A percentile compares a stretch with the other conserved stretches of the same genome.
These are phyloP conservation scores for Meliscaeva auricollis DNA, from an alignment of 2,888 invertebrate species.

Conservation along the genomic window DNA sequence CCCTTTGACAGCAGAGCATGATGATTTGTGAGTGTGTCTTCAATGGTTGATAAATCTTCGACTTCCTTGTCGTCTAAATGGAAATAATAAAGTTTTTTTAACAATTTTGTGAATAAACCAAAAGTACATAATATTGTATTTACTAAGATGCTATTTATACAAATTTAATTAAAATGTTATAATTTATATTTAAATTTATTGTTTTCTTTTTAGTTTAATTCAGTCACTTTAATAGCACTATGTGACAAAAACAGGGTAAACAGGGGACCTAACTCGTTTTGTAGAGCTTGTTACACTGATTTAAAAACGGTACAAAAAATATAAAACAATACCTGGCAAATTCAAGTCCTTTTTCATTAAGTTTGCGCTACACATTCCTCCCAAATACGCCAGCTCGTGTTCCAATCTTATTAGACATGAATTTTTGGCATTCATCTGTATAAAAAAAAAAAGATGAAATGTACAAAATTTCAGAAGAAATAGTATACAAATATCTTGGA, in stretches of 20 bases:
- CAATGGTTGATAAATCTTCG: conserved; percentile 89
- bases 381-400: conserved; percentile 94
- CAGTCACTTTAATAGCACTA: no score
- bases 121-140: conserved; percentile 43
- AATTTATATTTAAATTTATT: conserved; percentile 20
- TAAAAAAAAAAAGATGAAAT: background rate
- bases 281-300: no score
- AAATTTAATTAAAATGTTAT: conserved; percentile 44
- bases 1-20: conserved; percentile 93
- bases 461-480: background rate
- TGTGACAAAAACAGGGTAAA: no score
- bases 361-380: conserved; percentile 95
- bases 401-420: conserved; percentile 88
- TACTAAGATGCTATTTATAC: conserved; percentile 69
- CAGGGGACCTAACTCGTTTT: no score
- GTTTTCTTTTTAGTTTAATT: no score
- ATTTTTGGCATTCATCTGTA: conserved; percentile 82
- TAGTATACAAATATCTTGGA: background rate
- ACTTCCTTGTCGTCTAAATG: conserved; percentile 87
- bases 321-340: conserved; percentile 85
- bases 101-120: conserved; percentile 49
- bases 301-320: no score
- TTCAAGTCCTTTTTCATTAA: conserved; percentile 93
- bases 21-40: conserved; percentile 85
- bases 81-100: background rate